Conservation (phyloP, 2,797 vertebrate species). For the Gymnoscopelus microlampas region DNA sequence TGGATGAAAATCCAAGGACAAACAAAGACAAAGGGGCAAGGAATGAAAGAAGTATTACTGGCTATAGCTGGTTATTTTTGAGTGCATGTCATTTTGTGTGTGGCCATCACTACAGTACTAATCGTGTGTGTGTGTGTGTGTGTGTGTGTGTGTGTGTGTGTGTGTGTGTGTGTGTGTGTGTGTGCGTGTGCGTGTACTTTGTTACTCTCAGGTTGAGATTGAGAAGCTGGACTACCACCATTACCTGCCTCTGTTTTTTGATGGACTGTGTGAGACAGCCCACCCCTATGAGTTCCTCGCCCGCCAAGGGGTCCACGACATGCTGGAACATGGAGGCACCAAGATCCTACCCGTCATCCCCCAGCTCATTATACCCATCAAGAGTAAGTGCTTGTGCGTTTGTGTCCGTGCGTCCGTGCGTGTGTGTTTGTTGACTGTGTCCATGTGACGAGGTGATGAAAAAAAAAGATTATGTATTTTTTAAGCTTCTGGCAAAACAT, state of each 20-base stretch:
- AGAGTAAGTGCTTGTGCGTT: slow-evolving; percentile 81
- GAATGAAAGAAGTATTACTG: too few species aligned
- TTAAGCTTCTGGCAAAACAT: too few species aligned
- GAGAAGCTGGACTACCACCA: slow-evolving; percentile 93
- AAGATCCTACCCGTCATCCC: slow-evolving; percentile 93
- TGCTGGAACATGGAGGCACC: slow-evolving; percentile 91
- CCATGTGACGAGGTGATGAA: too few species aligned
- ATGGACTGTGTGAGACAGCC: slow-evolving; percentile 89
- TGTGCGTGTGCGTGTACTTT: not conserved
- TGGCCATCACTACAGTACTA: too few species aligned
- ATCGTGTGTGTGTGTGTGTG: not conserved
- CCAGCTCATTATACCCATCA: slow-evolving; percentile 94
- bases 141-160: slow-evolving; percentile 26
- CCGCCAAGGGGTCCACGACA: slow-evolving; percentile 91
- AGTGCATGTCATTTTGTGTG: too few species aligned
- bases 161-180: slow-evolving; percentile 26
- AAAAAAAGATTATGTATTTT: too few species aligned
- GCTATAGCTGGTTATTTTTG: too few species aligned
- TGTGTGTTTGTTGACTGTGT: too few species aligned
- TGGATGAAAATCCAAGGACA: too few species aligned
- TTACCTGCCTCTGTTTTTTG: slow-evolving; percentile 92
- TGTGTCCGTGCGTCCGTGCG: slow-evolving; percentile 27
- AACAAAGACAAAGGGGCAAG: too few species aligned
- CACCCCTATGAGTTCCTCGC: slow-evolving; percentile 95
- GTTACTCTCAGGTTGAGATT: slow-evolving; percentile 85